Conservation (phyloP, 2,888 invertebrate genomes). For the Blera fallax region DNA sequence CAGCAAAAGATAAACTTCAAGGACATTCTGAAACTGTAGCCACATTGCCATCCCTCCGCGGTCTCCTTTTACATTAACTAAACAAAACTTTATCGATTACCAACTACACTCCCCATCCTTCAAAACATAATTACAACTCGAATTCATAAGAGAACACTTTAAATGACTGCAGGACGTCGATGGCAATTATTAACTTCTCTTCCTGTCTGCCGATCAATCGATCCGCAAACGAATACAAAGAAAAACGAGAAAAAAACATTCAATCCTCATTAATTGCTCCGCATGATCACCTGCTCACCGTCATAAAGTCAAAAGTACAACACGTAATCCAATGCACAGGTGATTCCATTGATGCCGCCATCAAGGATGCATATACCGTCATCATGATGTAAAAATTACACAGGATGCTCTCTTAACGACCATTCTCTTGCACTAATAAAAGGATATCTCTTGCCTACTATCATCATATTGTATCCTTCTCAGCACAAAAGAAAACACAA, state of each 20-base stretch:
- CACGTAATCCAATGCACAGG: conserved; percentile 64
- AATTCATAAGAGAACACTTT: conserved; percentile 3
- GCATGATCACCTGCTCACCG: conserved; percentile 57
- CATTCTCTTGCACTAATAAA: conserved; percentile 56
- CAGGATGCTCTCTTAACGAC: conserved; percentile 47
- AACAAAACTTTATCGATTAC: neutral
- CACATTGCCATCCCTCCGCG: too few relatives aligned
- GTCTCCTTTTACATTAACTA: neutral
- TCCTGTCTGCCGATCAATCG: conserved; percentile 44
- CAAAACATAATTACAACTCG: conserved; percentile 32
- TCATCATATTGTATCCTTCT: conserved; percentile 49
- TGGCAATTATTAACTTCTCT: conserved; percentile 44
- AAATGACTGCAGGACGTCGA: conserved; percentile 46
- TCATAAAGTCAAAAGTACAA: conserved; percentile 59
- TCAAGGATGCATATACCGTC: conserved; percentile 21
- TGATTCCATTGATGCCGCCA: conserved; percentile 64
- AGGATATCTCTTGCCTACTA: conserved; percentile 65
- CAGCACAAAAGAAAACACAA: conserved; percentile 40
- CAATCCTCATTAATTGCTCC: conserved; percentile 41
- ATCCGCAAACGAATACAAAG: neutral
- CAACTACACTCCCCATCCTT: neutral
- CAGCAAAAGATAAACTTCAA: too few relatives aligned
- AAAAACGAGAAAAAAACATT: neutral
- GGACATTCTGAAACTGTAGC: too few relatives aligned
- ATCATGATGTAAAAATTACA: conserved; percentile 63